phyloP scores from a whole-genome alignment of 1,140 invertebrate species.

The Trachymyrmex septentrionalis region DNA sequence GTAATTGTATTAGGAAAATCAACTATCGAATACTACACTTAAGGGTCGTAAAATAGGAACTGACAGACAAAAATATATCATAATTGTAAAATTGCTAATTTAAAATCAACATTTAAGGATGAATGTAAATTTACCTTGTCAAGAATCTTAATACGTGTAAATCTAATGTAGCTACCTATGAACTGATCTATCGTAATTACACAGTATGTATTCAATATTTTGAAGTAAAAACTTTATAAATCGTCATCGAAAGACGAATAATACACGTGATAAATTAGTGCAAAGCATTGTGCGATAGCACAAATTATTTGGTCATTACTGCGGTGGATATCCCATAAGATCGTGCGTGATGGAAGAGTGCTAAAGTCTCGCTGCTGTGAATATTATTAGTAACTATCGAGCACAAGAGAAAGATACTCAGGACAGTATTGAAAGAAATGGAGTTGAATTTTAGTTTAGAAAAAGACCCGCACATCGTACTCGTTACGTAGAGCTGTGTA shows the following conservation, averaged over 20 bases:
- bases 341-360: slow-evolving; percentile 67
- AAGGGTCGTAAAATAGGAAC: not conserved
- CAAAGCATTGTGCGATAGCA: slow-evolving; percentile 67
- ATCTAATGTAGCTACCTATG: slow-evolving; percentile 23
- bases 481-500: slow-evolving; percentile 49
- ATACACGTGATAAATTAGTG: slow-evolving; percentile 47
- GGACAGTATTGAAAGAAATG: slow-evolving; percentile 38
- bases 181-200: not conserved
- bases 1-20: not conserved
- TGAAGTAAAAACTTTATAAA: not conserved
- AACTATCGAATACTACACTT: not conserved
- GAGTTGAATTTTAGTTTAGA: slow-evolving; percentile 17
- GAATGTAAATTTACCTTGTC: slow-evolving; percentile 37
- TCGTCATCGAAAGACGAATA: not conserved
- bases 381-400: slow-evolving; percentile 41
- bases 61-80: not conserved
- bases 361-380: slow-evolving; percentile 52
- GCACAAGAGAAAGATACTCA: slow-evolving; percentile 20
- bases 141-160: not conserved
- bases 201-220: not conserved
- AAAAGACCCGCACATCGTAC: slow-evolving; percentile 26
- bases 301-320: slow-evolving; percentile 42
- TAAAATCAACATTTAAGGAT: not conserved
- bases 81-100: slow-evolving; percentile 30
- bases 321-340: slow-evolving; percentile 43